These are phyloP conservation scores for Odocoileus virginianus DNA, from an alignment of 2,113 vertebrate species.

Conservation along the genomic window DNA sequence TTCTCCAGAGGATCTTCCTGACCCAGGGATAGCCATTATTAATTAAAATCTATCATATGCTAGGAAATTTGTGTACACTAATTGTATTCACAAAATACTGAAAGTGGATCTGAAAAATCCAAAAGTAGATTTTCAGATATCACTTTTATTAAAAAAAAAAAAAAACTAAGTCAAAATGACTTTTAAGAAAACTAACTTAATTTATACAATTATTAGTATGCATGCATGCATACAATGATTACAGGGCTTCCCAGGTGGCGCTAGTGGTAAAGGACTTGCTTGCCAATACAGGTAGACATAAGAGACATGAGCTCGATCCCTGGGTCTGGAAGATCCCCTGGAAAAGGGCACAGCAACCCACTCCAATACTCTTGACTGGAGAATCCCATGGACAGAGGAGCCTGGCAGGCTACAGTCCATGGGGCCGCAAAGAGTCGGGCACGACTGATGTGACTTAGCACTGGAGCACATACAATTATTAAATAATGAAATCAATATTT, in stretches of 20 bases:
- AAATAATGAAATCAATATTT: neutral
- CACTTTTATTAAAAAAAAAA: neutral
- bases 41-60: neutral
- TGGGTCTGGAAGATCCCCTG: neutral
- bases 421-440: neutral
- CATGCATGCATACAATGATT: neutral
- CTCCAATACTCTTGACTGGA: neutral
- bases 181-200: neutral
- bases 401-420: neutral
- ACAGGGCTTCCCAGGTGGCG: neutral
- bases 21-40: neutral
- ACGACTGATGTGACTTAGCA: accelerated
- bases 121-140: neutral
- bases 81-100: neutral
- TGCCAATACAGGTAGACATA: neutral
- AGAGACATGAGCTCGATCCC: neutral
- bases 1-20: too few relatives aligned
- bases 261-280: neutral
- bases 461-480: neutral
- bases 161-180: neutral
- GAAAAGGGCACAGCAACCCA: neutral
- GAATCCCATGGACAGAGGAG: neutral
- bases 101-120: neutral
- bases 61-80: neutral
- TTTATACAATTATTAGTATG: neutral